A percentile compares a stretch with the other conserved stretches of the same genome.
Evolutionary conservation across 1,140 invertebrate genomes (phyloP).

Genomic region (Andrena cerasifolii): DNA sequence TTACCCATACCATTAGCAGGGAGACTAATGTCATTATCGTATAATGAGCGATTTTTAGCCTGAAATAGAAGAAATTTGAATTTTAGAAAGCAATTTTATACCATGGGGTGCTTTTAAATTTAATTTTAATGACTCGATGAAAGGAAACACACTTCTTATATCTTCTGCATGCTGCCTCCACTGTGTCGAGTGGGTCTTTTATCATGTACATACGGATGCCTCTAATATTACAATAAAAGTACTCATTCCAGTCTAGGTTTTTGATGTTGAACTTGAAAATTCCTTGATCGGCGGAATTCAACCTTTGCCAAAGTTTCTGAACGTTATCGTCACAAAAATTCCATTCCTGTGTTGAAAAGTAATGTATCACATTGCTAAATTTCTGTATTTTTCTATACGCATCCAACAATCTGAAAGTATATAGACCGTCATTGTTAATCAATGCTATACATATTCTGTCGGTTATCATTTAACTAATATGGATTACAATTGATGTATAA

Average conservation of each 20-base stretch:
- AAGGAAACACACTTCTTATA: constrained; percentile 65
- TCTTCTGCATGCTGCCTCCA: constrained; percentile 65
- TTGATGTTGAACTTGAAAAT: constrained; percentile 80
- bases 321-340: constrained; percentile 83
- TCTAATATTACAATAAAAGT: constrained; percentile 76
- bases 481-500: background rate
- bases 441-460: background rate
- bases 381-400: constrained; percentile 84
- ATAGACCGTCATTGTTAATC: constrained; percentile 8
- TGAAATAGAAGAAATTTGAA: constrained; percentile 38
- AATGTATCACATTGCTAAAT: constrained; percentile 83
- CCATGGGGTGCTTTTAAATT: too few species aligned
- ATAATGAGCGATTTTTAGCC: constrained; percentile 61
- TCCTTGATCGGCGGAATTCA: constrained; percentile 80
- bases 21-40: constrained; percentile 10
- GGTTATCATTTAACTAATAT: background rate
- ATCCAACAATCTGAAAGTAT: constrained; percentile 79
- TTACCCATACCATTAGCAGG: constrained; percentile 47
- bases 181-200: constrained; percentile 78
- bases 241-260: constrained; percentile 79
- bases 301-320: constrained; percentile 79
- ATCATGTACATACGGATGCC: constrained; percentile 81
- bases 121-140: background rate
- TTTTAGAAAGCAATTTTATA: background rate
- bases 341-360: constrained; percentile 85